Percentiles rank a stretch among this genome's conserved stretches.
phyloP scores from a whole-genome alignment of 2,113 vertebrate species.

The Gnathonemus longibarbis region DNA sequence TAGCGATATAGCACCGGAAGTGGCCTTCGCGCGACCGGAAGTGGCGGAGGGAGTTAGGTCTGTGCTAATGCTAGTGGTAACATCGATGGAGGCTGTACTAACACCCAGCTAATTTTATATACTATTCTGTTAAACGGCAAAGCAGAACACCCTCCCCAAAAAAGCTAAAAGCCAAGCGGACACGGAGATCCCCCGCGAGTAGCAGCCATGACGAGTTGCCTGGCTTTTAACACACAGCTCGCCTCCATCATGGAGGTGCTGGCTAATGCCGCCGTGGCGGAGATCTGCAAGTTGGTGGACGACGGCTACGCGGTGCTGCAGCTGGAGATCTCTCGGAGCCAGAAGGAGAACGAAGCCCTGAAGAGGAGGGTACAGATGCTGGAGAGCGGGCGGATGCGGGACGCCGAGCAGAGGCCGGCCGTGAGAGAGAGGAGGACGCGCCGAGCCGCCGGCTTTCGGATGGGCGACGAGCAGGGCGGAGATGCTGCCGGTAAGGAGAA shows the following conservation, averaged over 20 bases:
- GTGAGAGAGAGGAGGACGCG: conserved; percentile 13
- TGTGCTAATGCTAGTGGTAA: background rate
- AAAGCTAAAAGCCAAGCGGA: background rate
- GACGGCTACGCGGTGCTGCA: conserved; percentile 42
- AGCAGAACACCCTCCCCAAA: background rate
- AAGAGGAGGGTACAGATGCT: conserved; percentile 41
- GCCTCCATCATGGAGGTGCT: conserved; percentile 49
- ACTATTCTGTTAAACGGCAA: background rate
- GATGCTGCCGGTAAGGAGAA: background rate
- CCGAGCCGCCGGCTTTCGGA: background rate
- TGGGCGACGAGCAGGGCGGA: background rate
- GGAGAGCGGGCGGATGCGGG: conserved; percentile 39
- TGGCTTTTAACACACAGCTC: conserved; percentile 43
- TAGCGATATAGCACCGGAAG: too few species aligned
- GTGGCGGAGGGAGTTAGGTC: background rate
- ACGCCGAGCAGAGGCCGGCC: conserved; percentile 3
- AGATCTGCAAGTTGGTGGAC: conserved; percentile 48
- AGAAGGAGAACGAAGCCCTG: conserved; percentile 46
- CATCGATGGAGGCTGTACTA: background rate
- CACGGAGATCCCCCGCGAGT: background rate
- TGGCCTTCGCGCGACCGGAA: background rate
- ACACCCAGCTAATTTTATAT: background rate
- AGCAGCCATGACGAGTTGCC: conserved; percentile 44
- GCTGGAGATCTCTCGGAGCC: conserved; percentile 42
- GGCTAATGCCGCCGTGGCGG: conserved; percentile 45